Percentiles rank a stretch among this genome's conserved stretches.
Conservation (phyloP, 2,797 vertebrate genomes). For the Peromyscus eremicus region DNA sequence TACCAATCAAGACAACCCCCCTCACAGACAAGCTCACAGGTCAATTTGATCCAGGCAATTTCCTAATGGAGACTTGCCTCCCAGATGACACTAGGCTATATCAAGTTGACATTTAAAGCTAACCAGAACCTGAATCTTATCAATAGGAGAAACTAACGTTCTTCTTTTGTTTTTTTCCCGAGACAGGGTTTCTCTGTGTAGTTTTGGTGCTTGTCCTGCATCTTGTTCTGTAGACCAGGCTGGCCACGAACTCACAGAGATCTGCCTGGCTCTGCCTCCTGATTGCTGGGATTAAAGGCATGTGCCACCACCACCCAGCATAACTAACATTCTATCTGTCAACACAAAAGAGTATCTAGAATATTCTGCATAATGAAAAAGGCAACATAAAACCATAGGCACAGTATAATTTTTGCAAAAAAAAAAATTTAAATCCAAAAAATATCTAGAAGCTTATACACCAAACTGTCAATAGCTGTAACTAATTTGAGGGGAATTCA, state of each 20-base stretch:
- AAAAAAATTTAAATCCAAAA: conserved; percentile 38
- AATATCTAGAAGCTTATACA: conserved; percentile 41
- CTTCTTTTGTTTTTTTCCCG: neutral
- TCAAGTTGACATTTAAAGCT: neutral
- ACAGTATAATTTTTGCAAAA: neutral
- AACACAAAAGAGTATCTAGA: conserved; percentile 47
- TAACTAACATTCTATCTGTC: conserved; percentile 40
- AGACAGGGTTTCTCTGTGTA: no score
- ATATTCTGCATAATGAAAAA: conserved; percentile 26
- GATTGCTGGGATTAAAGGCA: no score
- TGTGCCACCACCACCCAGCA: no score
- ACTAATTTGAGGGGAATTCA: conserved; percentile 38
- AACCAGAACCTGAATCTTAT: conserved; percentile 36
- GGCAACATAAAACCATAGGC: neutral
- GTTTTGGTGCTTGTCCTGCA: no score
- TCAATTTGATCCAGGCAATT: neutral
- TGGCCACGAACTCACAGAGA: no score
- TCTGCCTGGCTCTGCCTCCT: no score
- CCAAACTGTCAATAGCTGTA: conserved; percentile 25
- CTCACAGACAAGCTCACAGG: neutral
- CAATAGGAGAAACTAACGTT: conserved; percentile 38
- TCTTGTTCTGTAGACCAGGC: no score
- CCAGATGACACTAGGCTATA: neutral
- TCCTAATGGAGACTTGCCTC: neutral
- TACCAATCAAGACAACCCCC: neutral